Conservation (phyloP, 2,888 invertebrate genomes). For the Eurytoma californica region DNA sequence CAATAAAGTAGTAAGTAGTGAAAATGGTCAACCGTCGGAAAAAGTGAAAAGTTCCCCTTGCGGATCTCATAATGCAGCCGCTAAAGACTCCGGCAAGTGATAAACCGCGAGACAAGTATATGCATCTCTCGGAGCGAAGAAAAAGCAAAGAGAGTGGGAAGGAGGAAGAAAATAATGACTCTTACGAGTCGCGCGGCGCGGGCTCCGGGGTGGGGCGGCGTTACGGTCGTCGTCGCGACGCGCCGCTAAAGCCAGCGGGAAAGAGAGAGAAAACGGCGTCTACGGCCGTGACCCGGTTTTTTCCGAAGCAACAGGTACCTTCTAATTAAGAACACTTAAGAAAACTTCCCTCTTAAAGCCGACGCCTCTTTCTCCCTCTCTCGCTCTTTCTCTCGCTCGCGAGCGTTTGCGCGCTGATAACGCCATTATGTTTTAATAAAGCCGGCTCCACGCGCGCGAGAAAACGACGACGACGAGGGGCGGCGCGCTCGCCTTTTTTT, state of each 20-base stretch:
- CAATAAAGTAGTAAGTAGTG: too few species aligned
- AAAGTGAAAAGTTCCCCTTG: background rate
- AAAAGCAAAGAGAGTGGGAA: constrained; percentile 58
- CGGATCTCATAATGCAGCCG: background rate
- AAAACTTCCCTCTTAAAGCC: constrained; percentile 75
- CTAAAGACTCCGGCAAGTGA: constrained; percentile 22
- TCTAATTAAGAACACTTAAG: constrained; percentile 76
- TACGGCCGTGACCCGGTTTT: constrained; percentile 75
- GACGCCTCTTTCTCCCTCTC: constrained; percentile 69
- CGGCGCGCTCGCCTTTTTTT: constrained; percentile 10
- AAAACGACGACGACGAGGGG: background rate
- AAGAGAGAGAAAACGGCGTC: constrained; percentile 60
- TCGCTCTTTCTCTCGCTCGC: constrained; percentile 42
- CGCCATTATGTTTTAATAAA: constrained; percentile 75
- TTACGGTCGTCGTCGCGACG: constrained; percentile 11
- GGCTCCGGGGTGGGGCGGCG: constrained; percentile 57
- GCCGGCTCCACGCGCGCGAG: constrained; percentile 57
- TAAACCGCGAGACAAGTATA: background rate
- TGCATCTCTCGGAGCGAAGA: background rate
- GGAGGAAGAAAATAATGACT: constrained; percentile 74
- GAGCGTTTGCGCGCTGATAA: constrained; percentile 66
- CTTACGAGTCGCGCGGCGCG: constrained; percentile 69
- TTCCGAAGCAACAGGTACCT: constrained; percentile 75
- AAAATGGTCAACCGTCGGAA: too few species aligned
- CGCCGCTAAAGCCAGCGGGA: constrained; percentile 3